Evolutionary conservation across 2,888 invertebrate genomes (phyloP).

Genomic region (Helicoverpa assulta): DNA sequence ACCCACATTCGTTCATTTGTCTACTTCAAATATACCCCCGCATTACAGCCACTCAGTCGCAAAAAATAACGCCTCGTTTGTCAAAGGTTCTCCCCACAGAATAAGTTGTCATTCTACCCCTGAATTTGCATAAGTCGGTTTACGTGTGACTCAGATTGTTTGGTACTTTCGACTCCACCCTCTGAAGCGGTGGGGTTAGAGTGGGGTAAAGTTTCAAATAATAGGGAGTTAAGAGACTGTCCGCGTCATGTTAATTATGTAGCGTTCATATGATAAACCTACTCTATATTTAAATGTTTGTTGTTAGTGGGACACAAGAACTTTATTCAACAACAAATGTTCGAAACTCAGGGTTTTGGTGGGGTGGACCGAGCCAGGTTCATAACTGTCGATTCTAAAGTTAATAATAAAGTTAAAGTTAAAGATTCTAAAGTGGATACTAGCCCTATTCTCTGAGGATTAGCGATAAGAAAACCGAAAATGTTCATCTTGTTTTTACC

Average conservation of each 20-base stretch:
- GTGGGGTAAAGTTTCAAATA: constrained; percentile 13
- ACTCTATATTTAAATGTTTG: constrained; percentile 6
- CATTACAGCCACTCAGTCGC: constrained; percentile 19
- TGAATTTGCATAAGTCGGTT: constrained; percentile 53
- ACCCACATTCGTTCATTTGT: constrained; percentile 20
- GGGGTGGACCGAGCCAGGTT: not conserved
- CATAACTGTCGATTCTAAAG: not conserved
- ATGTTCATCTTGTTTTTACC: too few species aligned
- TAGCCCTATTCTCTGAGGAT: too few species aligned
- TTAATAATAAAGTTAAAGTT: too few species aligned
- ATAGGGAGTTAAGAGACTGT: constrained; percentile 5
- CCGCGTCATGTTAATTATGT: constrained; percentile 27
- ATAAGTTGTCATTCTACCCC: constrained; percentile 46
- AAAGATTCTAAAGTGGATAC: too few species aligned
- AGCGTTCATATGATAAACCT: constrained; percentile 31
- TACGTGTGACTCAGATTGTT: constrained; percentile 48
- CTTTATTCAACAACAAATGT: not conserved
- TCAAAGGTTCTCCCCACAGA: constrained; percentile 30
- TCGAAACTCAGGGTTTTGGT: not conserved
- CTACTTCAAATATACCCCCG: constrained; percentile 20
- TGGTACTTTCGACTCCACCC: constrained; percentile 25
- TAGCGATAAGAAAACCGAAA: too few species aligned
- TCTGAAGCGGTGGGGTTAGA: constrained; percentile 9
- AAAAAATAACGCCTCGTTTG: constrained; percentile 48
- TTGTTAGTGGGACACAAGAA: not conserved